Base-by-base conservation (phyloP, 2,888 invertebrate species). In the Ophion obscuratus region DNA sequence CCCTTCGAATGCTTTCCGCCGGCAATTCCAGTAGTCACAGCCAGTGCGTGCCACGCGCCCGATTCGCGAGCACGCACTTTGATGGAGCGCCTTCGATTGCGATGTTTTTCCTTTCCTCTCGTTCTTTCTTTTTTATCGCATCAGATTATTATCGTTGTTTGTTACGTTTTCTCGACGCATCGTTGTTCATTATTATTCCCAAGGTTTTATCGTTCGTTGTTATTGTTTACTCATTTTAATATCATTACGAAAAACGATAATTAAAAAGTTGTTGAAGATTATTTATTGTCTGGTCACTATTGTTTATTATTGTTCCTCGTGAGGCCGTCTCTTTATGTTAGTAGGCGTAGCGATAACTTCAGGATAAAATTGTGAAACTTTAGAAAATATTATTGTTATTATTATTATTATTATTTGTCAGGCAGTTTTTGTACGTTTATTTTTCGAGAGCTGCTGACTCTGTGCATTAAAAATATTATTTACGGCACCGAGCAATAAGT, bases 41-140 rank as follows among this genome's bases (percentile, higher is more conserved):
- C 53, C 92, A 92, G 92, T 92, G 92, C 91, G 92, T 92, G 91
- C 89, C 89, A 91, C 91, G 92, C 92, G 92, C 90, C 87, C 91
- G 91, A 89, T 90, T 89, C 88, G 90, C 88, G 80, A 92, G 87
- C 90, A 92, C 88, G 89, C 87, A 87, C 83, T 76, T 84, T 44
- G 81, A 76, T 82, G 73, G 80, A 81, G 81, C 71, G 70, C 70
- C 20, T 75, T 70, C 61, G 20, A 62, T 44, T 27, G n/a, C 75
- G 75, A 76, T 62, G 44, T 57, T 24, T 7, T 62, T 70, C 10
- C 40, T 27, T 36, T 53, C 4, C 36, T 80, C 57, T 40, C 24
- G 4, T 10, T 31, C 17, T 20, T 66, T 20, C 61, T 36, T 40
- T 20, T 10, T 31, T 68, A 53, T 17, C 11, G 11, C 47, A 11